Percentiles rank a stretch among this genome's conserved stretches.
These are phyloP conservation scores for Orthosia incerta DNA, from an alignment of 2,888 invertebrate species.

Conservation along the genomic window DNA sequence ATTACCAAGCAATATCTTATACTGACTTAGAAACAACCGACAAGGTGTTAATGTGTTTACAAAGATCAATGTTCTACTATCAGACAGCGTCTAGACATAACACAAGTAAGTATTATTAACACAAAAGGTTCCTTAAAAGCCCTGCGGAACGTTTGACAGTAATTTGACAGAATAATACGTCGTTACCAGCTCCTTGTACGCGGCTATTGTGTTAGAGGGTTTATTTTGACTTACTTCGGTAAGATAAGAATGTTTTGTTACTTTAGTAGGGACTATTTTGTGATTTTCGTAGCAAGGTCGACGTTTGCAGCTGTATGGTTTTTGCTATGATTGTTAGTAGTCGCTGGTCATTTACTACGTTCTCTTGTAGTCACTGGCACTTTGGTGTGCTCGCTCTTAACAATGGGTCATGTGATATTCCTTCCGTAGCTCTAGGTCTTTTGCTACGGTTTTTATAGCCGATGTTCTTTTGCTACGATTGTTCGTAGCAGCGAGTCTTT, in stretches of 20 bases:
- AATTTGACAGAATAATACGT: constrained; percentile 51
- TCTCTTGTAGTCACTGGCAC: no score
- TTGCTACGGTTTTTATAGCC: no score
- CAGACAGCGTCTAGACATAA: constrained; percentile 50
- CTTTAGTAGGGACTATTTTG: constrained; percentile 1
- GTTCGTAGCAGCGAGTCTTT: not conserved
- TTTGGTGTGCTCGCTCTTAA: no score
- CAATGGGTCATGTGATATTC: no score
- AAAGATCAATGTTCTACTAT: not conserved
- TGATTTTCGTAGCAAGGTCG: constrained; percentile 1
- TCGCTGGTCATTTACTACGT: no score
- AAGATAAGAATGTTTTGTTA: constrained; percentile 13
- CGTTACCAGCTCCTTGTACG: constrained; percentile 20
- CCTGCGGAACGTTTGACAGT: constrained; percentile 32
- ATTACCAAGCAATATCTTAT: not conserved
- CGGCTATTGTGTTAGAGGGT: constrained; percentile 13
- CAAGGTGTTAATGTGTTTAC: constrained; percentile 25
- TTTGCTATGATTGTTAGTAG: constrained; percentile 29
- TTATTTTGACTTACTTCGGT: constrained; percentile 10
- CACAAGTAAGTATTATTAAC: constrained; percentile 13
- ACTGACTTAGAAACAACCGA: constrained; percentile 3
- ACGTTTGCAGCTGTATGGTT: not conserved
- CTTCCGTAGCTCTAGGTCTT: no score
- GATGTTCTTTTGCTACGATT: not conserved
- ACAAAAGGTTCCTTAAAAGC: constrained; percentile 44